phyloP scores from a whole-genome alignment of 2,113 vertebrate genomes.

The Chaenocephalus aceratus region DNA sequence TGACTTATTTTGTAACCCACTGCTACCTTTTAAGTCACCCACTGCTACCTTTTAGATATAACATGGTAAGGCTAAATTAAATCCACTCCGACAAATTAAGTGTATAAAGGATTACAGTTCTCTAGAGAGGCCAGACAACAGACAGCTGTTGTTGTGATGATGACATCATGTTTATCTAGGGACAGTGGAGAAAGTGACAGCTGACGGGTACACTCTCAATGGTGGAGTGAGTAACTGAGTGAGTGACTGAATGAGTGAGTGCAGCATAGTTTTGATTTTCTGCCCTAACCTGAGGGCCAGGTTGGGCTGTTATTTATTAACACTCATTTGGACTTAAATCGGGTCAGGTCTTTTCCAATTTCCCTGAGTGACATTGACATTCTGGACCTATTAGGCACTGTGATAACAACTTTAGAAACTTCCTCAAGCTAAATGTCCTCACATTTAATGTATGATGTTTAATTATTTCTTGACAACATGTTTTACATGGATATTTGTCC shows the following conservation, averaged over 20 bases:
- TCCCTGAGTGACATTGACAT: no score
- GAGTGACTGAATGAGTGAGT: not conserved
- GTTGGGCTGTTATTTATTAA: no score
- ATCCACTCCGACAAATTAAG: not conserved
- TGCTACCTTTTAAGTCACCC: not conserved
- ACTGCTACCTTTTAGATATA: constrained; percentile 6
- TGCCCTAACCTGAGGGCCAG: no score
- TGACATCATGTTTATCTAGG: constrained; percentile 51
- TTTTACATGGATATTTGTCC: no score
- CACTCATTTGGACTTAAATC: no score
- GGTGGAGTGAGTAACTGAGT: not conserved
- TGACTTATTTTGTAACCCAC: not conserved
- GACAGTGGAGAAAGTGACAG: constrained; percentile 1
- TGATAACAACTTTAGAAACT: no score
- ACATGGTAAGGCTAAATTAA: constrained; percentile 1
- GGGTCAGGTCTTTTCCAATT: no score
- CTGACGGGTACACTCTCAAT: constrained; percentile 4
- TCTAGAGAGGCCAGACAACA: constrained; percentile 42
- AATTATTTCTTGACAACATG: no score
- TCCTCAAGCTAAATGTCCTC: no score
- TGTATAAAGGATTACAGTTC: constrained; percentile 25
- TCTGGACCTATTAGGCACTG: no score
- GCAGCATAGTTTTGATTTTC: no score
- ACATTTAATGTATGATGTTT: no score
- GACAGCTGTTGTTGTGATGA: constrained; percentile 34